Evolutionary conservation across 2,797 vertebrate genomes (phyloP).

Genomic region (Carcharodon carcharias): DNA sequence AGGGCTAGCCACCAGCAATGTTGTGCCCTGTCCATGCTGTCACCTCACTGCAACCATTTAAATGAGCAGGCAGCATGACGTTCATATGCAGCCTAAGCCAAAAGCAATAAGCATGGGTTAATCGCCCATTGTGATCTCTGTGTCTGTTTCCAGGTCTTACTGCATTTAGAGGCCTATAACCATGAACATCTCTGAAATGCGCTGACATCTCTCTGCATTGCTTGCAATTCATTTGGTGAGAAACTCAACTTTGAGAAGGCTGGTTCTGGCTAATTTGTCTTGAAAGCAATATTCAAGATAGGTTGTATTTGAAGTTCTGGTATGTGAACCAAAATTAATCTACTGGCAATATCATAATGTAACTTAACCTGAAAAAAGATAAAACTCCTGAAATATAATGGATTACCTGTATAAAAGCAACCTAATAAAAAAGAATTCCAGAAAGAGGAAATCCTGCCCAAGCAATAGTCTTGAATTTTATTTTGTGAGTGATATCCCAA

Average conservation of each 20-base stretch:
- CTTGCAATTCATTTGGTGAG: background rate
- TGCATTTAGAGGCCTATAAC: background rate
- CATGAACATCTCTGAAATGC: background rate
- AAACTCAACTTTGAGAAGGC: background rate
- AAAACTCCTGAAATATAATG: background rate
- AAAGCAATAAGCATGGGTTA: background rate
- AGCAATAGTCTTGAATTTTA: background rate
- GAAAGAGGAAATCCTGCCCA: background rate
- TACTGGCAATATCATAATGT: background rate
- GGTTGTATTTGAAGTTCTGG: background rate
- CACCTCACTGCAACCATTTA: background rate
- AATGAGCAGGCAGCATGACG: background rate
- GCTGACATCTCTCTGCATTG: background rate
- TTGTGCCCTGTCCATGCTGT: background rate
- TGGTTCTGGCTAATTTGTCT: background rate
- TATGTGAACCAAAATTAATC: background rate
- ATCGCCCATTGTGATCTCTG: background rate
- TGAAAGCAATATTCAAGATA: background rate
- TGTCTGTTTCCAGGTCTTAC: background rate
- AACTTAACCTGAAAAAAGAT: background rate
- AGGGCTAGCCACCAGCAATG: background rate
- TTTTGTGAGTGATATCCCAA: background rate
- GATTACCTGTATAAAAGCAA: background rate
- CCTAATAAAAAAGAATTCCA: background rate
- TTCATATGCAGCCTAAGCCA: background rate